Evolutionary conservation across 1,140 invertebrate genomes (phyloP).

Genomic region (Bombus terrestris): DNA sequence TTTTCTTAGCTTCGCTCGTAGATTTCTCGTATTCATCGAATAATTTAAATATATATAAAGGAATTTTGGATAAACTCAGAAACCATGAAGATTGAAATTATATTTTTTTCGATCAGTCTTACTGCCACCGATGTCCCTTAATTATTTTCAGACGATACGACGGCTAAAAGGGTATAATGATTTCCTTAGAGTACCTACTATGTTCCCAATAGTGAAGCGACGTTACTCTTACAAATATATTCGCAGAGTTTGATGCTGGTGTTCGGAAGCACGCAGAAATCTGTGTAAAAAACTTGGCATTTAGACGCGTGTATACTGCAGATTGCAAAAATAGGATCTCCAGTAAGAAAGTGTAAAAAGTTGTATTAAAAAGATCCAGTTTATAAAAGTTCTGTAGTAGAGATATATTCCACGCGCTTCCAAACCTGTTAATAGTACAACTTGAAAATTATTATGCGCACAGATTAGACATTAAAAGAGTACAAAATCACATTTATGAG

Average conservation of each 20-base stretch:
- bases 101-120: background rate
- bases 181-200: conserved; percentile 15
- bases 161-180: background rate
- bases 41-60: background rate
- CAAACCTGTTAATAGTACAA: conserved; percentile 21
- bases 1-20: background rate
- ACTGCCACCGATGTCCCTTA: conserved; percentile 8
- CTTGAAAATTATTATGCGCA: conserved; percentile 35
- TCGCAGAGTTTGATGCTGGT: background rate
- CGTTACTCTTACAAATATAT: conserved; percentile 23
- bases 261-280: conserved; percentile 10
- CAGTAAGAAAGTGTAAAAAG: conserved; percentile 30
- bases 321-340: conserved; percentile 42
- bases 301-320: background rate
- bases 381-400: background rate
- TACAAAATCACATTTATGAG: conserved; percentile 47
- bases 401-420: background rate
- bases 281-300: background rate
- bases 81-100: background rate
- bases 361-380: background rate
- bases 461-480: conserved; percentile 36
- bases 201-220: conserved; percentile 38
- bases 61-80: background rate
- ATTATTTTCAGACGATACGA: background rate
- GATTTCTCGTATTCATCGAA: background rate